These are phyloP conservation scores for Neopipo cinnamomea DNA, from an alignment of 2,113 vertebrate genomes.

Conservation along the genomic window DNA sequence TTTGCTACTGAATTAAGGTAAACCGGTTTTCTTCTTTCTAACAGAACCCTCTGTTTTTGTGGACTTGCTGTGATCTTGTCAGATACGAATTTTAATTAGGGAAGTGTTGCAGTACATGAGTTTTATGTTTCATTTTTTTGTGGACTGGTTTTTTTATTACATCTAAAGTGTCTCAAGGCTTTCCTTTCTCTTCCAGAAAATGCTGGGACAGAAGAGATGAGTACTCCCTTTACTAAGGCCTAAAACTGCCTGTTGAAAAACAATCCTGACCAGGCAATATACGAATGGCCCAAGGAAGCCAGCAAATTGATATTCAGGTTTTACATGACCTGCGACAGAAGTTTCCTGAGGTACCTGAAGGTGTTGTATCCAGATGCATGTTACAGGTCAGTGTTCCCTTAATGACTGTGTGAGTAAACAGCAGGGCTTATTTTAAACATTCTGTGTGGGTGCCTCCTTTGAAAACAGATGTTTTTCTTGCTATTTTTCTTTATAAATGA, in stretches of 20 bases:
- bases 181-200: slow-evolving; percentile 78
- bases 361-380: slow-evolving; percentile 98
- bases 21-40: not conserved
- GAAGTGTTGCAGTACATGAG: not conserved
- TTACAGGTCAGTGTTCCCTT: slow-evolving; percentile 85
- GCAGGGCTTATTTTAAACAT: not conserved
- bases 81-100: not conserved
- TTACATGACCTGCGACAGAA: slow-evolving; percentile 99
- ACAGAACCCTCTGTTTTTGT: not conserved
- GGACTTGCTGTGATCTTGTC: not conserved
- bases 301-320: slow-evolving; percentile 99
- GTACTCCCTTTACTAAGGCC: slow-evolving; percentile 80
- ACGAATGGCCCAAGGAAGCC: slow-evolving; percentile 99
- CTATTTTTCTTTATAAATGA: not conserved
- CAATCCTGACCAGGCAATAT: slow-evolving; percentile 87
- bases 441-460: not conserved
- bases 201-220: slow-evolving; percentile 87
- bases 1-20: not conserved
- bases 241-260: slow-evolving; percentile 80
- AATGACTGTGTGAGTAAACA: not conserved
- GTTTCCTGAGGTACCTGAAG: slow-evolving; percentile 98
- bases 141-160: not conserved
- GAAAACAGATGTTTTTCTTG: not conserved
- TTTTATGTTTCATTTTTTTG: not conserved
- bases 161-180: not conserved